phyloP scores from a whole-genome alignment of 1,140 invertebrate species.

The Temnothorax curvispinosus region DNA sequence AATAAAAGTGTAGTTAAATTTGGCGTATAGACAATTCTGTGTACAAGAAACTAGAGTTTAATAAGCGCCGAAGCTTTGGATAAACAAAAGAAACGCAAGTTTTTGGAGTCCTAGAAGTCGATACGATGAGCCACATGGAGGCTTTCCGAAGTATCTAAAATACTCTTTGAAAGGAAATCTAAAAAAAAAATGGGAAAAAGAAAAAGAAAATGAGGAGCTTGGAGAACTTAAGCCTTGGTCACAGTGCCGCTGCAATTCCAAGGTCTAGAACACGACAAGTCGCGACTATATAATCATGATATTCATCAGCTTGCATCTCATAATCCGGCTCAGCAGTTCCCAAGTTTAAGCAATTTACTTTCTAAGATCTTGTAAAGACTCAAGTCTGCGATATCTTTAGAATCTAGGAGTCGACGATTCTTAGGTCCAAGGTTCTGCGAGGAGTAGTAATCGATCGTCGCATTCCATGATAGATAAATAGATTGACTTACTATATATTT shows the following conservation, averaged over 20 bases:
- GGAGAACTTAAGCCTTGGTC: constrained; percentile 57
- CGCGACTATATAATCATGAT: constrained; percentile 55
- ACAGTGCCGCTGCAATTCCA: constrained; percentile 57
- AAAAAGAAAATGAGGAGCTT: not conserved
- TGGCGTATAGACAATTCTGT: not conserved
- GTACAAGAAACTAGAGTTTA: constrained; percentile 8
- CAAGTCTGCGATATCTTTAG: not conserved
- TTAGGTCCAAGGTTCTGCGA: constrained; percentile 6
- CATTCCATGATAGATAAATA: not conserved
- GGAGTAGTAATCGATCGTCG: not conserved
- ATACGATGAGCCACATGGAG: not conserved
- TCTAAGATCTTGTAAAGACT: not conserved
- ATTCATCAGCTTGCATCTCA: constrained; percentile 20
- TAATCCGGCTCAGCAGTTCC: constrained; percentile 23
- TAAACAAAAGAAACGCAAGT: not conserved
- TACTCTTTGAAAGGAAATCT: not conserved
- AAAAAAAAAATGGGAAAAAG: not conserved
- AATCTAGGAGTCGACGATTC: constrained; percentile 18
- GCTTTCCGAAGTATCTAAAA: not conserved
- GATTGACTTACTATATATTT: not conserved
- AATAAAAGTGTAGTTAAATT: constrained; percentile 22
- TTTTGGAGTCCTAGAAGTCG: not conserved
- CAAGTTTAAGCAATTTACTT: not conserved
- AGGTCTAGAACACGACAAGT: constrained; percentile 41
- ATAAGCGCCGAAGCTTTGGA: not conserved